Percentiles rank a stretch among this genome's conserved stretches.
phyloP scores from a whole-genome alignment of 1,140 invertebrate species.

The Lepidotrigona ventralis region DNA sequence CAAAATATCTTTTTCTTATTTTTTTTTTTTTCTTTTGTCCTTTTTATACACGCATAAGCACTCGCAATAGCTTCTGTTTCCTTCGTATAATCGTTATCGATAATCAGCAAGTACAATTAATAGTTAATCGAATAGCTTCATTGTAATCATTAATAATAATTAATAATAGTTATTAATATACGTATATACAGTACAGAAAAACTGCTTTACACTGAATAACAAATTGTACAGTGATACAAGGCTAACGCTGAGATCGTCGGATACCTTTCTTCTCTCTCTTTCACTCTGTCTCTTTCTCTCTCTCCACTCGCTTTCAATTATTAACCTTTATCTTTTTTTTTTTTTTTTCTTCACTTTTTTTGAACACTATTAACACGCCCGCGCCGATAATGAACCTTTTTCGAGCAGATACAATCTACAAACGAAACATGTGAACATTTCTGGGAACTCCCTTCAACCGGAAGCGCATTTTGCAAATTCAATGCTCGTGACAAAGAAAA shows the following conservation, averaged over 20 bases:
- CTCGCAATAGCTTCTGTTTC: constrained; percentile 36
- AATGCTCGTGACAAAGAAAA: neutral
- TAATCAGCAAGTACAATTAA: constrained; percentile 64
- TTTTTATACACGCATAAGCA: constrained; percentile 50
- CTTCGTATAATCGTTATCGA: constrained; percentile 39
- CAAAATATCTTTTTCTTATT: constrained; percentile 44
- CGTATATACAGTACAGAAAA: constrained; percentile 63
- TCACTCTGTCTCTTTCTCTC: neutral
- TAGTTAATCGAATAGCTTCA: constrained; percentile 63
- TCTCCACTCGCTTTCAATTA: neutral
- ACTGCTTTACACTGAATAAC: constrained; percentile 64
- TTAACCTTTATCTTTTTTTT: constrained; percentile 1
- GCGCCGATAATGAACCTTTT: constrained; percentile 18
- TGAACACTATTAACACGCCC: constrained; percentile 34
- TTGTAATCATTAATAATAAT: constrained; percentile 63
- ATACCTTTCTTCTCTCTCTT: constrained; percentile 13
- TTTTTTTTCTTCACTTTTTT: neutral
- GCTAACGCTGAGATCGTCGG: constrained; percentile 60
- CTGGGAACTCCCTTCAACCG: neutral
- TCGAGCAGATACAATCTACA: neutral
- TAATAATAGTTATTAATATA: constrained; percentile 64
- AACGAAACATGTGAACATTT: constrained; percentile 21
- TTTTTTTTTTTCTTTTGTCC: constrained; percentile 32
- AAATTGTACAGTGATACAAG: constrained; percentile 67
- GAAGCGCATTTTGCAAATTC: neutral